Percentiles rank a stretch among this genome's conserved stretches.
Evolutionary conservation across 2,888 invertebrate genomes (phyloP).

Genomic region (Gymnosoma rotundatum): DNA sequence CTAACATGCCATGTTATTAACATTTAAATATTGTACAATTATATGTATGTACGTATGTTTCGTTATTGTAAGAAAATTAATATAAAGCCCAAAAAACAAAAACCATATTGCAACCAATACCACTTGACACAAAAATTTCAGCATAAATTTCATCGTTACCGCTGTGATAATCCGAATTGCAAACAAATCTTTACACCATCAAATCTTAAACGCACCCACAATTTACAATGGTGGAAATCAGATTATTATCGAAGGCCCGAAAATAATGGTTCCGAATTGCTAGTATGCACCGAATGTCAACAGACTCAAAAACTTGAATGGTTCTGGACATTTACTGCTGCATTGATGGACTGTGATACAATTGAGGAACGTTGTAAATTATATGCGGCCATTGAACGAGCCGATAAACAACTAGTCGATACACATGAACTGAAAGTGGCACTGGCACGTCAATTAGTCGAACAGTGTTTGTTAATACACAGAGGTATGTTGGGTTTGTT

Average conservation of each 20-base stretch:
- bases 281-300: slow-evolving; percentile 73
- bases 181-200: slow-evolving; percentile 75
- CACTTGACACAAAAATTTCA: slow-evolving; percentile 71
- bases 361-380: slow-evolving; percentile 75
- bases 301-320: slow-evolving; percentile 75
- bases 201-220: slow-evolving; percentile 73
- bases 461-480: slow-evolving; percentile 75
- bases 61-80: slow-evolving; percentile 37
- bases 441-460: slow-evolving; percentile 74
- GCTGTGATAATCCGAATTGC: slow-evolving; percentile 77
- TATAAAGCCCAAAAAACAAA: slow-evolving; percentile 8
- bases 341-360: slow-evolving; percentile 74
- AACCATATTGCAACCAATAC: slow-evolving; percentile 67
- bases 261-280: slow-evolving; percentile 73
- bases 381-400: slow-evolving; percentile 75
- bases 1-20: slow-evolving; percentile 9
- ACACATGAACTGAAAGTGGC: slow-evolving; percentile 75
- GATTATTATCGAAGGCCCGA: slow-evolving; percentile 73
- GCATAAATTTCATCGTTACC: slow-evolving; percentile 77
- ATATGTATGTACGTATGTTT: slow-evolving; percentile 26
- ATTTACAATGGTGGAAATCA: slow-evolving; percentile 75
- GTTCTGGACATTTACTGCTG: slow-evolving; percentile 75
- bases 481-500: slow-evolving; percentile 72
- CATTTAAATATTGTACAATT: slow-evolving; percentile 47
- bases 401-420: slow-evolving; percentile 74